A percentile compares a stretch with the other conserved stretches of the same genome.
These are phyloP conservation scores for Siniperca undulata DNA, from an alignment of 2,797 vertebrate species.

Conservation along the genomic window DNA sequence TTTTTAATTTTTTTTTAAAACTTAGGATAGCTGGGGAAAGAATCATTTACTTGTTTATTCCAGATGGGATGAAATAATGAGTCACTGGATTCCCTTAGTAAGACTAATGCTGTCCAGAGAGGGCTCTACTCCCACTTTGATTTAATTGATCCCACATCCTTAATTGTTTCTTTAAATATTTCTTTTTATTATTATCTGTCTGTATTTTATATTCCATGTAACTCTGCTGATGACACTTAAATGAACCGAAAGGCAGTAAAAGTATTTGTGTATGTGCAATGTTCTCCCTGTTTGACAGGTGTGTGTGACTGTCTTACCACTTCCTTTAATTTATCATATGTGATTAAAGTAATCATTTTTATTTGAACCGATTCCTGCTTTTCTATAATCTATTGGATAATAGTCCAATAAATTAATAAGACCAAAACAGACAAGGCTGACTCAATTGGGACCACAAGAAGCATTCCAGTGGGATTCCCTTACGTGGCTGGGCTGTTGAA, in stretches of 20 bases:
- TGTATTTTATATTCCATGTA: slow-evolving; percentile 2
- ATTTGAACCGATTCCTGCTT: neutral
- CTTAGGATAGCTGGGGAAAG: neutral
- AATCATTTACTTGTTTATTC: slow-evolving; percentile 23
- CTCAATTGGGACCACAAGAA: neutral
- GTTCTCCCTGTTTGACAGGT: neutral
- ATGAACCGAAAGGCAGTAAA: neutral
- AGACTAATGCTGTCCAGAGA: slow-evolving; percentile 20
- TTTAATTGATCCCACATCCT: slow-evolving; percentile 14
- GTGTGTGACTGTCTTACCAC: neutral
- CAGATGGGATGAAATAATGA: slow-evolving; percentile 36
- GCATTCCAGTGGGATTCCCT: neutral
- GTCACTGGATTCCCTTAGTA: neutral
- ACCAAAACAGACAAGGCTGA: neutral
- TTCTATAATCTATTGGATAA: neutral
- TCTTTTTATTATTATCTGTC: neutral
- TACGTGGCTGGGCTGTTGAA: neutral
- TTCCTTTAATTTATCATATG: neutral
- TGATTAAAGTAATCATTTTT: slow-evolving; percentile 4
- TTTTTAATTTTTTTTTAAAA: neutral
- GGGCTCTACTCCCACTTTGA: neutral
- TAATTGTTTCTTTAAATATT: slow-evolving; percentile 21
- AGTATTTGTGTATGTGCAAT: neutral
- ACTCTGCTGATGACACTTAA: neutral
- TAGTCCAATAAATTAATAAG: neutral